Percentiles rank a stretch among this genome's conserved stretches.
Conservation (phyloP, 2,113 vertebrate genomes). For the Sinosuthora webbiana region DNA sequence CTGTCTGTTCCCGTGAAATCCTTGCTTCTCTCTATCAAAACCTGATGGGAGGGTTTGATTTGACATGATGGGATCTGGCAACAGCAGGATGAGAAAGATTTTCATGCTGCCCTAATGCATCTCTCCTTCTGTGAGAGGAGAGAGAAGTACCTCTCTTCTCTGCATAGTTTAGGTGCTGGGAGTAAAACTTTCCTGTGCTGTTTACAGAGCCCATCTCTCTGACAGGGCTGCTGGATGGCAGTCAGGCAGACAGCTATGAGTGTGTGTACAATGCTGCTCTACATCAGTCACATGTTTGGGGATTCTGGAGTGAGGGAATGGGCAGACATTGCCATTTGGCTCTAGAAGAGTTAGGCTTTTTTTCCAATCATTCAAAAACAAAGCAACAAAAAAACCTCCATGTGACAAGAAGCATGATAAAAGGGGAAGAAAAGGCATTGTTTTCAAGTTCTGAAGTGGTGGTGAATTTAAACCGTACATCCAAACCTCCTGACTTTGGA, state of each 20-base stretch:
- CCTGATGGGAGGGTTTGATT: background rate
- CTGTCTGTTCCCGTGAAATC: background rate
- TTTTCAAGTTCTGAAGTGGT: background rate
- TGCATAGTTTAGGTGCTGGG: background rate
- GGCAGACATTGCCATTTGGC: background rate
- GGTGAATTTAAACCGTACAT: background rate
- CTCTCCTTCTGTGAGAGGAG: background rate
- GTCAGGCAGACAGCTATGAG: background rate
- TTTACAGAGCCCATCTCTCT: background rate
- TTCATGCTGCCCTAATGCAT: background rate
- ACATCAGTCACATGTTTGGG: background rate
- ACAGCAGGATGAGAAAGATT: background rate
- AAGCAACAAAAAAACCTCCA: background rate
- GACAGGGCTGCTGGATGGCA: background rate
- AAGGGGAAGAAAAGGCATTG: background rate
- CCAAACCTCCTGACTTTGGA: background rate
- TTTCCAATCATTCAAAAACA: background rate
- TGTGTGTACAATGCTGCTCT: background rate
- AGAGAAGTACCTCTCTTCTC: background rate
- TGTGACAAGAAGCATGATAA: background rate
- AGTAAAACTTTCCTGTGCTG: background rate
- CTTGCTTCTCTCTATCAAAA: background rate
- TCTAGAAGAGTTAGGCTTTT: background rate
- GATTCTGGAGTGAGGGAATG: background rate
- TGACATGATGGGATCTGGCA: background rate